A percentile compares a stretch with the other conserved stretches of the same genome.
phyloP scores from a whole-genome alignment of 2,888 invertebrate genomes.

The Nomada hirtipes region DNA sequence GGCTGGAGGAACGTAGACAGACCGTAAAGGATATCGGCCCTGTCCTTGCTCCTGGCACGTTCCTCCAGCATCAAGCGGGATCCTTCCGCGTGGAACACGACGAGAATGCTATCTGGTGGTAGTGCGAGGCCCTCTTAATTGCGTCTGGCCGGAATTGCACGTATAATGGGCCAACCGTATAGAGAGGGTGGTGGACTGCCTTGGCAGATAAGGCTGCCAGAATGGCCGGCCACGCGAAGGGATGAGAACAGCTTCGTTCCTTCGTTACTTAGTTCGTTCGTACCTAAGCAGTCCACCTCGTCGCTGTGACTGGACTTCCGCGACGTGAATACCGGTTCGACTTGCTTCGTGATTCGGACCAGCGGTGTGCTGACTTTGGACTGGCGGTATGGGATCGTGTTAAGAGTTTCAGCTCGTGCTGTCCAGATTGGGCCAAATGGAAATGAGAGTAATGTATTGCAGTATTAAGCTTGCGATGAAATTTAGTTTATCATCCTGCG shows the following conservation, averaged over 20 bases:
- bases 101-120: constrained; percentile 59
- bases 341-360: constrained; percentile 22
- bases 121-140: constrained; percentile 66
- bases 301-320: constrained; percentile 1
- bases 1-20: constrained; percentile 42
- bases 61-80: constrained; percentile 24
- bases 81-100: constrained; percentile 49
- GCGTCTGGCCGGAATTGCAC: constrained; percentile 67
- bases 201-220: constrained; percentile 66
- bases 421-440: neutral
- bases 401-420: too few species aligned
- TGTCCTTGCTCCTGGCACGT: constrained; percentile 66
- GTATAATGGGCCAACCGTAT: constrained; percentile 62
- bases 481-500: too few species aligned
- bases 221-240: constrained; percentile 35
- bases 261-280: constrained; percentile 50
- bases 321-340: constrained; percentile 22
- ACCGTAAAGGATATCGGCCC: constrained; percentile 67
- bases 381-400: neutral
- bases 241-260: constrained; percentile 35
- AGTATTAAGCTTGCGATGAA: too few species aligned
- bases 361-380: constrained; percentile 37
- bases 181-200: constrained; percentile 43
- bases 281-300: constrained; percentile 13
- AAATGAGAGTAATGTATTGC: too few species aligned